Base-by-base conservation (phyloP, 2,888 invertebrate species). In the Drosophila neoperkinsi region DNA sequence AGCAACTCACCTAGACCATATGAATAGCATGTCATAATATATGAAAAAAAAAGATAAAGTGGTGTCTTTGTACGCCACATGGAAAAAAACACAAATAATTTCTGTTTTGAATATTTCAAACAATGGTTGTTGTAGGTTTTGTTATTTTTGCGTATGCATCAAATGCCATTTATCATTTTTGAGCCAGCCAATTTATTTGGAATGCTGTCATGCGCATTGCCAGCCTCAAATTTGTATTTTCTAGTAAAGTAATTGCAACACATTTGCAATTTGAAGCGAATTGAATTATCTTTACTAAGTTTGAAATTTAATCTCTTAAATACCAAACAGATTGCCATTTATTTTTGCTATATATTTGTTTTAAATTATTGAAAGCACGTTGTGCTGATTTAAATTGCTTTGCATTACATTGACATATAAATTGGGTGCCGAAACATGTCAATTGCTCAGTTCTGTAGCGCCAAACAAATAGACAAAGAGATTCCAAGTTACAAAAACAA, bases 341-440 rank as follows among this genome's bases (percentile, higher is more conserved):
- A 33, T 28, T 41, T 43, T 4, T 3, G 11, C 4, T 2, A 25
- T 38, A 10, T 30, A 36, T 57, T 33, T 55, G 21, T 10, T 33
- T 25, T 30, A 57, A 68, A 51, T 41, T 43, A 11, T 30, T 50
- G 25, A 21, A 31, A 58, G n/a, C 51, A 57, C 25, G 30, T 70
- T 63, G 30, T 7, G 31, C 10, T 36, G 13, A 50, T 61, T 70
- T 68, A 57, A 82, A 82, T 78, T 85, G 69, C 55, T 70, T 81
- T 78, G 66, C 31, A 72, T 69, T 75, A 65, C 61, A 60, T 38
- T 69, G 65, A 43, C 52, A 62, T 56, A 52, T 18, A 53, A 65
- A 51, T 59, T 65, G 36, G 46, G 43, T 50, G 28, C 25, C 25
- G 49, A 21, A 67, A 64, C 10, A 49, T 38, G n/a, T 18, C 34